Percentiles rank a stretch among this genome's conserved stretches.
phyloP scores from a whole-genome alignment of 2,797 vertebrate genomes.

The Bovichtus diacanthus region DNA sequence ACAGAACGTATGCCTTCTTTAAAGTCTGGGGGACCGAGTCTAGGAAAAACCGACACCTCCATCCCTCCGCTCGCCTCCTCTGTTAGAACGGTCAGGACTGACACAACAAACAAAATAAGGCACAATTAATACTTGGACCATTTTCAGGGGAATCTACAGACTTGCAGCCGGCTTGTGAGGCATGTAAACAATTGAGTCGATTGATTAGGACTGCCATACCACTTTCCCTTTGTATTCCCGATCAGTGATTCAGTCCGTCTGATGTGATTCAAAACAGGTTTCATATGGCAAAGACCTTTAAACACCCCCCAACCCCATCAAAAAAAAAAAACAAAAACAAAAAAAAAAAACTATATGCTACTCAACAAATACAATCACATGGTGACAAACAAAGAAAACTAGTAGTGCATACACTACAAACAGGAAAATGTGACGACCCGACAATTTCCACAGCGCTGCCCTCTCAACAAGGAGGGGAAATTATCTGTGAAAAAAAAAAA shows the following conservation, averaged over 20 bases:
- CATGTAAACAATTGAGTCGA: conserved; percentile 83
- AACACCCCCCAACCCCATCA: conserved; percentile 25
- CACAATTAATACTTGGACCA: conserved; percentile 94
- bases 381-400: conserved; percentile 81
- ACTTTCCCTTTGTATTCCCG: conserved; percentile 80
- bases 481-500: conserved; percentile 22
- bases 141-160: conserved; percentile 83
- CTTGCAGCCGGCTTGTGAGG: conserved; percentile 84
- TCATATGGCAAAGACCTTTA: conserved; percentile 66
- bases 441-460: conserved; percentile 43
- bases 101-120: conserved; percentile 94
- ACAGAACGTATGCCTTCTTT: conserved; percentile 84
- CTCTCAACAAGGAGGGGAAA: conserved; percentile 12
- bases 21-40: conserved; percentile 82
- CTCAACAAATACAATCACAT: conserved; percentile 83
- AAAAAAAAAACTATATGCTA: conserved; percentile 62
- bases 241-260: conserved; percentile 71
- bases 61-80: conserved; percentile 44
- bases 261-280: conserved; percentile 71
- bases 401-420: conserved; percentile 84
- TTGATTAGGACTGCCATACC: conserved; percentile 74
- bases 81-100: conserved; percentile 87
- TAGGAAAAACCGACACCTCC: conserved; percentile 73
- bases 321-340: too few species aligned
- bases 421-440: conserved; percentile 61